Base-by-base conservation (phyloP, 1,140 invertebrate species). In the Magallana angulata region DNA sequence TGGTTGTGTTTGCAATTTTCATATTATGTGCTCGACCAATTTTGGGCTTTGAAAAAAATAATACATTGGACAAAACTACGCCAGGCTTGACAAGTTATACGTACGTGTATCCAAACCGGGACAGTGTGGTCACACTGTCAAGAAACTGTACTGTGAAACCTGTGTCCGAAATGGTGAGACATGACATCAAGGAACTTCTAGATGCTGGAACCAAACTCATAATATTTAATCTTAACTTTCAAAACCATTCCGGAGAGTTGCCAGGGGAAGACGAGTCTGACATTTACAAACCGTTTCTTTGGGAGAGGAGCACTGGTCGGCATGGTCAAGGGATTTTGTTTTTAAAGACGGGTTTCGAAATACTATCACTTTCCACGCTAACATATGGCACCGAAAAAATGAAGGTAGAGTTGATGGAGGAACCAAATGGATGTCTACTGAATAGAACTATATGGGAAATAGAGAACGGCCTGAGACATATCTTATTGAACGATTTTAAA, bases 341-440 rank as follows among this genome's bases (percentile, higher is more conserved):
- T 64, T 81, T 93, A 71, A 90, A 90, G 9, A 89, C 90, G n/a
- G 90, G 90, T 82, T 93, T 91, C 76, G 89, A 90, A n/a, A 87
- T 91, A 59, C 87, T 91, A 84, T 93, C 92, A 1, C 81, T 93
- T 56, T 14, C 82, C 2, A 85, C 87, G 30, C 64, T 91, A 24
- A 86, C 60, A 30, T 81, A 88, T 56, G 89, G 88, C 0, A 82
- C 87, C 16, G 68, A 85, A 64, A 16, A 24, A 7, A 60, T 91
- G 57, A 68, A 71, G 12, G 86, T 89, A 1, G 76, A 82, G 2
- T 8, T 90, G 12, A n/a, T 7, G 0, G 82, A 88, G 60, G 56
- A 14, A 3, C 89, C 89, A 2, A 4, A 0, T 3, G 68, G 82
- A 12, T 92, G 91, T 85, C 58, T 92, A 56, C 48, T 64, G 16